Evolutionary conservation across 1,140 invertebrate genomes (phyloP).

Genomic region (Achatina immaculata): DNA sequence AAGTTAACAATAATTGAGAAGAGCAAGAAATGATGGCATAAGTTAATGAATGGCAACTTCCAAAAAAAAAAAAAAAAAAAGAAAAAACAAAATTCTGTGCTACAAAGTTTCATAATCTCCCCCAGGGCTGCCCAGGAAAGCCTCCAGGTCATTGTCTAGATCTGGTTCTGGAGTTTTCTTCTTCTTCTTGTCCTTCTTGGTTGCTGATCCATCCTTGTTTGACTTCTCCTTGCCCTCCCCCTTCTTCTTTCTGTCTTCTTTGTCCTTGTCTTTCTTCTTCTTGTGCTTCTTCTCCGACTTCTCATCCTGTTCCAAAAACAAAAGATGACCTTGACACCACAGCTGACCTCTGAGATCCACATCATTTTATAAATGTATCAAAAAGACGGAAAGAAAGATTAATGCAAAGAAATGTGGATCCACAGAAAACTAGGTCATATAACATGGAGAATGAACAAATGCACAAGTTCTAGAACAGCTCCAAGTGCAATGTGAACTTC

Average conservation of each 20-base stretch:
- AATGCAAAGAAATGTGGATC: too few species aligned
- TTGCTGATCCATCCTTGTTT: constrained; percentile 62
- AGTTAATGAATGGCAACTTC: background rate
- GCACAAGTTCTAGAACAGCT: too few species aligned
- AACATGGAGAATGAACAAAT: too few species aligned
- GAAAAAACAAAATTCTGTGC: constrained; percentile 2
- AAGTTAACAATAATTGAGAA: background rate
- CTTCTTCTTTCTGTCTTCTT: constrained; percentile 72
- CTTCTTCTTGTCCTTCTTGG: constrained; percentile 61
- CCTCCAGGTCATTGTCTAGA: constrained; percentile 75
- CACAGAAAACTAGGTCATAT: too few species aligned
- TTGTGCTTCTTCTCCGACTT: constrained; percentile 70
- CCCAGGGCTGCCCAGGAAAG: constrained; percentile 73
- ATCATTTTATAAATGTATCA: too few species aligned
- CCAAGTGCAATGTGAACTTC: too few species aligned
- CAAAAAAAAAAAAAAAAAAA: background rate
- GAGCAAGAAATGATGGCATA: too few species aligned
- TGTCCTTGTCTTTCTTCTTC: constrained; percentile 65
- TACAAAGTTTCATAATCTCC: constrained; percentile 56
- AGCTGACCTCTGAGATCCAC: too few species aligned
- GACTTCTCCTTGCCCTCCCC: constrained; percentile 68
- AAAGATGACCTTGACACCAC: too few species aligned
- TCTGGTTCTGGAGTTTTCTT: constrained; percentile 67
- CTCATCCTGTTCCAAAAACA: constrained; percentile 70
- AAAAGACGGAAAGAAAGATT: too few species aligned